Percentiles rank a stretch among this genome's conserved stretches.
phyloP scores from a whole-genome alignment of 2,797 vertebrate species.

The Clarias platycephalus region DNA sequence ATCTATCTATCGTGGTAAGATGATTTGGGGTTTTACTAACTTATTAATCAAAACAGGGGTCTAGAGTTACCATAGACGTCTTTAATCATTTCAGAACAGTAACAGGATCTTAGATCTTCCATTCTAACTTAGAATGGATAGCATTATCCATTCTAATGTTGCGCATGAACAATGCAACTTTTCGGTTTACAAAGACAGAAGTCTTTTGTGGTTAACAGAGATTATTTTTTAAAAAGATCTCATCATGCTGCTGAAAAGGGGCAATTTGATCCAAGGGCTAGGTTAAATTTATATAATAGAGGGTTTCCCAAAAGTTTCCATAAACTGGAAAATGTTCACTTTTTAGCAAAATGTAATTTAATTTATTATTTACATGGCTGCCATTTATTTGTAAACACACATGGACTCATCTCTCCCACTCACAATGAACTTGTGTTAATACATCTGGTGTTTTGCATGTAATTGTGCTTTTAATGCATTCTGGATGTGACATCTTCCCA shows the following conservation, averaged over 20 bases:
- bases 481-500: too few relatives aligned
- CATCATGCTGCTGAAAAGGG: not conserved
- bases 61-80: not conserved
- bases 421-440: too few relatives aligned
- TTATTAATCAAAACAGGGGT: not conserved
- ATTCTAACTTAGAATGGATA: not conserved
- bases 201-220: slow-evolving; percentile 4
- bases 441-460: too few relatives aligned
- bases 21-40: not conserved
- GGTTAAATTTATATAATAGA: not conserved
- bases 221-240: slow-evolving; percentile 5
- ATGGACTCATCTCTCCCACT: too few relatives aligned
- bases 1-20: too few relatives aligned
- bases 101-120: slow-evolving; percentile 7
- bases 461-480: too few relatives aligned
- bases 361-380: too few relatives aligned
- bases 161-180: slow-evolving; percentile 17
- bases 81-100: slow-evolving; percentile 17
- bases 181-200: not conserved
- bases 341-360: too few relatives aligned
- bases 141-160: not conserved
- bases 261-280: slow-evolving; percentile 11
- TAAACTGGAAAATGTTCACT: too few relatives aligned
- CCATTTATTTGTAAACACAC: too few relatives aligned
- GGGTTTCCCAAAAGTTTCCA: too few relatives aligned